A percentile compares a stretch with the other conserved stretches of the same genome.
Evolutionary conservation across 2,797 vertebrate genomes (phyloP).

Genomic region (Centroberyx gerrardi): DNA sequence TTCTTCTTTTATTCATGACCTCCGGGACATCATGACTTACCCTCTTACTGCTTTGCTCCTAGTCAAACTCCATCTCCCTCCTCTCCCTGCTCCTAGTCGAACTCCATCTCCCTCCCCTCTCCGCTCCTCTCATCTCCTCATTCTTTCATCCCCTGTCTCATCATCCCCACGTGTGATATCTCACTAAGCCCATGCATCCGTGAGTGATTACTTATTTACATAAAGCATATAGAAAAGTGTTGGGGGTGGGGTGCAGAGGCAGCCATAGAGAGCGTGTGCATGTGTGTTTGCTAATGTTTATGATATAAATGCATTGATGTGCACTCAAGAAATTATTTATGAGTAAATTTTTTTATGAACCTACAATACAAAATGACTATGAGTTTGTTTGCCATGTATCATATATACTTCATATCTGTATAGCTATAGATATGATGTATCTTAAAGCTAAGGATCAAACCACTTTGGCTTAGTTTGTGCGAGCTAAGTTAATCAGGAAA

Average conservation of each 20-base stretch:
- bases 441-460: not conserved
- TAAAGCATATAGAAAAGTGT: slow-evolving; percentile 44
- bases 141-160: slow-evolving; percentile 61
- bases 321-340: no score
- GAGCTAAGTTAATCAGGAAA: slow-evolving; percentile 1
- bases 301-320: not conserved
- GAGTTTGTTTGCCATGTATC: no score
- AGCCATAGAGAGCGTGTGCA: slow-evolving; percentile 37
- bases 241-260: slow-evolving; percentile 2
- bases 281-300: slow-evolving; percentile 5
- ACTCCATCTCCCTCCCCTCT: slow-evolving; percentile 29
- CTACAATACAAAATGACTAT: no score
- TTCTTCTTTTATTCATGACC: slow-evolving; percentile 78
- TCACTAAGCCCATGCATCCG: slow-evolving; percentile 56
- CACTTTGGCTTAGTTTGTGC: no score
- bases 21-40: slow-evolving; percentile 61
- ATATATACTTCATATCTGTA: no score
- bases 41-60: slow-evolving; percentile 67
- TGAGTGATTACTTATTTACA: slow-evolving; percentile 67
- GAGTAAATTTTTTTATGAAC: no score
- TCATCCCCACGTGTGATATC: slow-evolving; percentile 50
- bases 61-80: slow-evolving; percentile 50
- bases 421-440: not conserved
- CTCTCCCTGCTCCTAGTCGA: slow-evolving; percentile 53
- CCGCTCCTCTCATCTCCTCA: slow-evolving; percentile 36